Base-by-base conservation (phyloP, 2,113 vertebrate genomes). In the Peromyscus californicus region DNA sequence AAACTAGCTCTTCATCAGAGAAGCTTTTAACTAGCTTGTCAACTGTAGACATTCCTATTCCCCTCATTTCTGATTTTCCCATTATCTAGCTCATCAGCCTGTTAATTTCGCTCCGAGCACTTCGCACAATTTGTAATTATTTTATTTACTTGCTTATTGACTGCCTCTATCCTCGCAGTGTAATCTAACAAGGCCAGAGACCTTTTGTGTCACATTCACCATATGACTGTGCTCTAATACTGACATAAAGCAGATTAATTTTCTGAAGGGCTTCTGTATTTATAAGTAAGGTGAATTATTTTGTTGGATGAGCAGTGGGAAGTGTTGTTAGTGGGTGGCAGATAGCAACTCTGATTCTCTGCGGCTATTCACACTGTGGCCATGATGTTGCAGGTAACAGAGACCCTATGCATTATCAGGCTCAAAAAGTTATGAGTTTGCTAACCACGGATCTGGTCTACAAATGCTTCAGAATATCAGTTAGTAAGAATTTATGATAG, bases 201-300 rank as follows among this genome's bases (percentile, higher is more conserved):
- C 76, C 76, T 84, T 57, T 31, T 80, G 22, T 93, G 80, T 95
- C 54, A 69, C 59, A 36, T 87, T 89, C 48, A n/a, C 54, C 94
- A 74, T 87, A 36, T 75, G 42, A 51, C 21, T 88, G 21, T 22
- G 79, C 48, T 93, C 87, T 33, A 95, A 78, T 48, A 93, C 48
- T 94, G 88, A 65, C 65, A 91, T 36, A 61, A 65, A 54, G 72
- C 59, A 89, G 75, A 89, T 89, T 89, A 89, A 89, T 90, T 76
- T 90, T 78, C 57, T 24, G 54, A 45, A 75, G 42, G 86, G 48
- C 36, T 95, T 95, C 42, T 92, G 92, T 61, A 45, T 95, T 94
- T 84, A 79, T 84, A 39, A 97, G 57, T 94, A 88, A 96, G 70
- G 17, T 61, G 39, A 97, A 79, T 45, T 80, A 93, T 89, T 96